phyloP scores from a whole-genome alignment of 2,797 vertebrate genomes.

The Eulemur albifrons region DNA sequence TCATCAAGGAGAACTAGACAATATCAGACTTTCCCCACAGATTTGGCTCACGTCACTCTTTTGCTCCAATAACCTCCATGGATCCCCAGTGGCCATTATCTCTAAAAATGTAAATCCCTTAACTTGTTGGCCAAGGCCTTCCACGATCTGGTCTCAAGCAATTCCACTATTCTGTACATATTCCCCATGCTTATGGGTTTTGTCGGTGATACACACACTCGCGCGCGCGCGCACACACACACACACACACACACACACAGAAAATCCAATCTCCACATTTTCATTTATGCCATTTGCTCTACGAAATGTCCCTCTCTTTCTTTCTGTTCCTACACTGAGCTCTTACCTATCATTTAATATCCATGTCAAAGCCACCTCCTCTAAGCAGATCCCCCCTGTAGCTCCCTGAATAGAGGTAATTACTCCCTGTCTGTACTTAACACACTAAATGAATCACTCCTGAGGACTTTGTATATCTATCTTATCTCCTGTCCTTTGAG shows the following conservation, averaged over 20 bases:
- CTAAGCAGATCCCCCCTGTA: not conserved
- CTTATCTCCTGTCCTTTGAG: not conserved
- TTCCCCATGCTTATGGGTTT: not conserved
- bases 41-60: too few relatives aligned
- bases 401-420: not conserved
- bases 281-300: not conserved
- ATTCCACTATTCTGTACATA: not conserved
- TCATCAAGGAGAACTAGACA: too few relatives aligned
- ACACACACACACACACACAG: not conserved
- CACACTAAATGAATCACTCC: not conserved
- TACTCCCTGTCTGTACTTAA: not conserved
- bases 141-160: not conserved
- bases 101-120: not conserved
- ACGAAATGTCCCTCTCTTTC: not conserved
- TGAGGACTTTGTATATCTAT: not conserved
- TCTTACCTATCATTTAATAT: not conserved
- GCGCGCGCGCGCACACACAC: not conserved
- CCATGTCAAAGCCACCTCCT: not conserved
- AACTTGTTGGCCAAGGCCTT: not conserved
- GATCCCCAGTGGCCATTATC: too few relatives aligned
- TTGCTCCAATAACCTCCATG: too few relatives aligned
- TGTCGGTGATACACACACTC: not conserved
- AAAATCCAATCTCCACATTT: not conserved
- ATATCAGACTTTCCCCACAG: too few relatives aligned
- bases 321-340: not conserved